Evolutionary conservation across 2,113 vertebrate species (phyloP).

Genomic region (Amia ocellicauda): DNA sequence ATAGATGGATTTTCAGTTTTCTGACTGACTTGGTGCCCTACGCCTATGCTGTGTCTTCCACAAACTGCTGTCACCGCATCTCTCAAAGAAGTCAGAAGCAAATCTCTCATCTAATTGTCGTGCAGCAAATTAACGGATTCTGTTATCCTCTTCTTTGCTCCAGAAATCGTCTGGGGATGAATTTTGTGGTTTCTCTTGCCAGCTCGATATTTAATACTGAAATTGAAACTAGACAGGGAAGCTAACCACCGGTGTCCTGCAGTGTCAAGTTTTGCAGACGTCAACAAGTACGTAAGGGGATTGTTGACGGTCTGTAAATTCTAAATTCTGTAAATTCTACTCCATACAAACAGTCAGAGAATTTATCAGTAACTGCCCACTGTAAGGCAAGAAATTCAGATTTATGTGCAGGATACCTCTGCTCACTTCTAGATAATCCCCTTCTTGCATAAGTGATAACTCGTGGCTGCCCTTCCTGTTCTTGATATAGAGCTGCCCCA

Average conservation of each 20-base stretch:
- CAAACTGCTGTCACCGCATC: background rate
- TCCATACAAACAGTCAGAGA: slow-evolving; percentile 12
- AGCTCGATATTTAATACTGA: slow-evolving; percentile 9
- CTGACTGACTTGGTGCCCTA: background rate
- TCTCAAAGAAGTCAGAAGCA: no score
- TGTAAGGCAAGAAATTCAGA: no score
- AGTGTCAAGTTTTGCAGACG: slow-evolving; percentile 6
- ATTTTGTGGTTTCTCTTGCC: slow-evolving; percentile 6
- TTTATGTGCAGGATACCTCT: no score
- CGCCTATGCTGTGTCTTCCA: background rate
- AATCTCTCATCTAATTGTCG: background rate
- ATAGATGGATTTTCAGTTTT: background rate
- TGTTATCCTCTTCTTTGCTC: slow-evolving; percentile 9
- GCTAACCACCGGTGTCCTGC: slow-evolving; percentile 14
- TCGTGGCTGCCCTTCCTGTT: background rate
- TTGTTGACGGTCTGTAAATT: slow-evolving; percentile 16
- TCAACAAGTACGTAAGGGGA: slow-evolving; percentile 8
- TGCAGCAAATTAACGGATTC: no score
- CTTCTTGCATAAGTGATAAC: background rate
- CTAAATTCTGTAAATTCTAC: background rate
- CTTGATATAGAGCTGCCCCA: slow-evolving; percentile 1
- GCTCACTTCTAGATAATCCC: background rate
- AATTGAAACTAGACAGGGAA: slow-evolving; percentile 8
- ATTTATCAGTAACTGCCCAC: slow-evolving; percentile 7
- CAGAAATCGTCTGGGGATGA: background rate